Base-by-base conservation (phyloP, 1,140 invertebrate species). In the Dryas iulia region DNA sequence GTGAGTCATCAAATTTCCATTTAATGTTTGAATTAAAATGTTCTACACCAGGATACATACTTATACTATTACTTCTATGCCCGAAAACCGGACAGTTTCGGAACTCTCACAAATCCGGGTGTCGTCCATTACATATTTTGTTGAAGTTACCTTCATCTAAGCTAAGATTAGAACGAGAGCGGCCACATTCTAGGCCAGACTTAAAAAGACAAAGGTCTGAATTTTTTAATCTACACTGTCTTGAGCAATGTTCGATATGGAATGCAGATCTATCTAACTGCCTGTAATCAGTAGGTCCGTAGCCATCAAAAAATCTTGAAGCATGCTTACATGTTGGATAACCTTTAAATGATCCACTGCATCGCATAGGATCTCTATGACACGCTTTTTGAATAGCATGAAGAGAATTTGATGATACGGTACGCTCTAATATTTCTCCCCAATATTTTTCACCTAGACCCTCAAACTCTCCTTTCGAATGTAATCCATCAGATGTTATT, bases 371-470 rank as follows among this genome's bases (percentile, higher is more conserved):
- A 70, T 92, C 91, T 74, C 89, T 79, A 33, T 92, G 91, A 66
- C 93, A 92, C 24, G 91, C 87, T 78, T 94, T 94, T 72, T 95
- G 94, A 63, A 95, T 92, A 25, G 93, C 94, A 78, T 95, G 95
- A 11, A 95, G 86, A 47, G 95, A 95, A 64, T 92, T 94, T 1
- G 94, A 95, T 28, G 95, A 95, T 8, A 95, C 93, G 1, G 95
- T 95, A 11, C 95, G 90, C 82, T 96, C 95, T 28, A 96, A 86
- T 72, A 96, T 95, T 90, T 95, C 95, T 25, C 95, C 95, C 95
- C 95, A 96, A 79, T 95, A 95, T 84, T 95, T 95, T 81, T 96
- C 95, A n/a, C 95, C 94, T 0, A 95, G 89, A 2, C 94, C 94
- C 78, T 95, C 95, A 59, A 95, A 93, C 77, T 95, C 94, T 35